phyloP scores from a whole-genome alignment of 2,888 invertebrate species.

The Opisthograptis luteolata region DNA sequence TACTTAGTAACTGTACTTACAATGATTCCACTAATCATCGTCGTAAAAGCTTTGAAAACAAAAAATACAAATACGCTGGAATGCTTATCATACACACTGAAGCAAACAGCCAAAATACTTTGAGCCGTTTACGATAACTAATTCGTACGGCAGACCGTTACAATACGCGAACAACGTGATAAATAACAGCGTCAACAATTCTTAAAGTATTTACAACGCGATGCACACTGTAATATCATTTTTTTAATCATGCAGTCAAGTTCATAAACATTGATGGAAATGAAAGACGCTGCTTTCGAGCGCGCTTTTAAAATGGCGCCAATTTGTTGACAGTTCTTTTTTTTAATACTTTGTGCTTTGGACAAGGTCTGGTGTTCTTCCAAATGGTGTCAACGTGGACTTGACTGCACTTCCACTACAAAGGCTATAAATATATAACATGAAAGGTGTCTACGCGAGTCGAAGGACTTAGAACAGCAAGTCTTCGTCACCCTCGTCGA shows the following conservation, averaged over 20 bases:
- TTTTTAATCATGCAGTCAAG: constrained; percentile 60
- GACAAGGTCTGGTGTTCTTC: neutral
- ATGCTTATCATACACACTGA: constrained; percentile 70
- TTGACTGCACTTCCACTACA: constrained; percentile 61
- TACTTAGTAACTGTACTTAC: constrained; percentile 73
- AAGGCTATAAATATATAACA: constrained; percentile 50
- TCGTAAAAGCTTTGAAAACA: constrained; percentile 54
- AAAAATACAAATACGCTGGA: constrained; percentile 65
- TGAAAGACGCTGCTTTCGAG: neutral
- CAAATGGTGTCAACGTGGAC: constrained; percentile 21
- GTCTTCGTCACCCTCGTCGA: constrained; percentile 96
- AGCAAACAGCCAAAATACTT: constrained; percentile 46
- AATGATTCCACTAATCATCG: constrained; percentile 55
- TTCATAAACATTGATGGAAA: constrained; percentile 24
- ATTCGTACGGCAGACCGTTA: constrained; percentile 37
- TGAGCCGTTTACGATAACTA: constrained; percentile 31
- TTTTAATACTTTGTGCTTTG: constrained; percentile 17
- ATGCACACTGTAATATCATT: constrained; percentile 74
- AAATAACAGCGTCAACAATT: constrained; percentile 57
- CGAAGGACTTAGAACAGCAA: constrained; percentile 89
- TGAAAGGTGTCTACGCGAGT: constrained; percentile 34
- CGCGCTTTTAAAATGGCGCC: neutral
- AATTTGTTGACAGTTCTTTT: constrained; percentile 3
- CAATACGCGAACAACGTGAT: constrained; percentile 39
- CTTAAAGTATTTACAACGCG: constrained; percentile 70